Percentiles rank a stretch among this genome's conserved stretches.
Conservation (phyloP, 2,113 vertebrate genomes). For the Rattus rattus region DNA sequence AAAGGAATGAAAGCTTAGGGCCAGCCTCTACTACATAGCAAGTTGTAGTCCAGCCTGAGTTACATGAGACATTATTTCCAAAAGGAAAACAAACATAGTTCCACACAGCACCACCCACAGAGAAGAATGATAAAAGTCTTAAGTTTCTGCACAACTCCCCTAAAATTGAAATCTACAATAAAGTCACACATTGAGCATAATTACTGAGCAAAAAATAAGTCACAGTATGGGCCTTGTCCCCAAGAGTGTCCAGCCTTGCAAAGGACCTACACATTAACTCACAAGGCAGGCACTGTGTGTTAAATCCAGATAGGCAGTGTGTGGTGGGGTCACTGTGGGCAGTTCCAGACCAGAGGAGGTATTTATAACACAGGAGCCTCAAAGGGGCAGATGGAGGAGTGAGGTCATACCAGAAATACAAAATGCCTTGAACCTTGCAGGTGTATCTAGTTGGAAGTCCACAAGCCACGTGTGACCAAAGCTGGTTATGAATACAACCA, state of each 20-base stretch:
- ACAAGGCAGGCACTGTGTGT: slow-evolving; percentile 20
- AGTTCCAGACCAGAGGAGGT: not conserved
- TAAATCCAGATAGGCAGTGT: not conserved
- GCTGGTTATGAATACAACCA: not conserved
- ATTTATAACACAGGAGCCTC: not conserved
- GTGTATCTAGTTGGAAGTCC: not conserved
- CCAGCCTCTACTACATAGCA: not conserved
- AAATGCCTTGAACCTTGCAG: slow-evolving; percentile 17
- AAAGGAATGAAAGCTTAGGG: not conserved
- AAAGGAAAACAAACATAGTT: not conserved
- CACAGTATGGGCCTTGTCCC: not conserved
- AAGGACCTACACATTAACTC: not conserved
- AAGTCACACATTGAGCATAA: not conserved
- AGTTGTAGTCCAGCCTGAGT: not conserved
- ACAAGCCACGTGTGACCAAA: not conserved
- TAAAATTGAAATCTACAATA: slow-evolving; percentile 26
- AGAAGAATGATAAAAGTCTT: not conserved
- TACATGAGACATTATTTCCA: not conserved
- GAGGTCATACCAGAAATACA: slow-evolving; percentile 11
- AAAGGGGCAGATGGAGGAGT: not conserved
- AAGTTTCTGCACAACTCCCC: not conserved
- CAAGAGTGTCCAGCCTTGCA: not conserved
- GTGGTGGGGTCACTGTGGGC: not conserved
- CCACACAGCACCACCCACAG: not conserved
- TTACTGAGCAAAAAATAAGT: not conserved